These are phyloP conservation scores for Caiman crocodilus DNA, from an alignment of 2,797 vertebrate genomes.

Conservation along the genomic window DNA sequence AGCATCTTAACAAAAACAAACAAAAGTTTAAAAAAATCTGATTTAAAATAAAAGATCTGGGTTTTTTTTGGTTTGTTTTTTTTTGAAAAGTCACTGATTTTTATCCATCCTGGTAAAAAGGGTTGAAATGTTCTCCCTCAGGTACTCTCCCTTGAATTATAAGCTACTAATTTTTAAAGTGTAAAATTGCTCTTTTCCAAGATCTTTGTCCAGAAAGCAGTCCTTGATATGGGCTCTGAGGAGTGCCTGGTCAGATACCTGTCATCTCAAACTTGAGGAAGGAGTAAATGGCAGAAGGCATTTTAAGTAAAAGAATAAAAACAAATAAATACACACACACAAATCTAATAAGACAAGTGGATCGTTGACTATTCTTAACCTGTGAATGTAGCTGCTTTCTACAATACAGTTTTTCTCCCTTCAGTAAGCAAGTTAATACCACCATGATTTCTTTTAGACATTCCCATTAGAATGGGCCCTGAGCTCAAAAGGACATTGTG, in stretches of 20 bases:
- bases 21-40: too few relatives aligned
- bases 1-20: too few relatives aligned
- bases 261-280: neutral
- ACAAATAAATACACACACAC: too few relatives aligned
- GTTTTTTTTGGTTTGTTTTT: too few relatives aligned
- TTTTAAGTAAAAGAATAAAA: neutral
- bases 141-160: neutral
- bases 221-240: neutral
- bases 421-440: neutral
- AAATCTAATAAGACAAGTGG: too few relatives aligned
- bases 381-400: too few relatives aligned
- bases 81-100: too few relatives aligned
- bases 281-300: neutral
- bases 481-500: accelerated
- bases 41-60: too few relatives aligned
- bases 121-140: neutral
- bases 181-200: neutral
- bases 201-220: neutral
- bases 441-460: neutral
- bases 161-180: neutral
- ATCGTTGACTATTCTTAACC: neutral
- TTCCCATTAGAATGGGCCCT: neutral
- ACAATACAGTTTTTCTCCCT: neutral
- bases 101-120: neutral
- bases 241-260: neutral